These are phyloP conservation scores for Melanotaenia parkinsoni DNA, from an alignment of 2,797 vertebrate genomes.

Conservation along the genomic window DNA sequence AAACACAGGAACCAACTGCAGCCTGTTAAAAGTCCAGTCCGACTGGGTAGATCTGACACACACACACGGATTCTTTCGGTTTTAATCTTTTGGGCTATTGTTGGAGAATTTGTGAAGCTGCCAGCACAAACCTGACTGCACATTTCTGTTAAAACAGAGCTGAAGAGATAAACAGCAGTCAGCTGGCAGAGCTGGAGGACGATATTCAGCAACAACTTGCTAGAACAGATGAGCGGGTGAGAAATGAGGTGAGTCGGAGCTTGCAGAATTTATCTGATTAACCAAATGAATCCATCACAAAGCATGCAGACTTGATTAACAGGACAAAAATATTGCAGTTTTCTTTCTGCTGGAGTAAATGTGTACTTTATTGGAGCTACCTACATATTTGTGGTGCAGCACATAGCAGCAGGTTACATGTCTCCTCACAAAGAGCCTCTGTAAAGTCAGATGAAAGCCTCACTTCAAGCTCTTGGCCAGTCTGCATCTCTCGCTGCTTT, in stretches of 20 bases:
- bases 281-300: not conserved
- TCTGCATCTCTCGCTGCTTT: slow-evolving; percentile 48
- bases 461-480: slow-evolving; percentile 47
- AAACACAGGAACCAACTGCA: not conserved
- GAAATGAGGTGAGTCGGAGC: slow-evolving; percentile 75
- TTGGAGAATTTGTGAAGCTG: slow-evolving; percentile 13
- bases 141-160: slow-evolving; percentile 68
- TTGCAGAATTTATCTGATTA: slow-evolving; percentile 11
- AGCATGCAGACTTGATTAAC: not conserved
- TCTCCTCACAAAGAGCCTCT: slow-evolving; percentile 74
- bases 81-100: not conserved
- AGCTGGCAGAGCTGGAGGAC: slow-evolving; percentile 83
- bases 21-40: slow-evolving; percentile 14
- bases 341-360: not conserved
- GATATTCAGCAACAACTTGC: slow-evolving; percentile 80
- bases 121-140: not conserved
- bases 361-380: slow-evolving; percentile 35
- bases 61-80: not conserved
- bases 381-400: slow-evolving; percentile 52
- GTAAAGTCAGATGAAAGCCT: slow-evolving; percentile 66
- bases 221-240: slow-evolving; percentile 72
- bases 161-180: slow-evolving; percentile 78
- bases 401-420: slow-evolving; percentile 34
- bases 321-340: not conserved
- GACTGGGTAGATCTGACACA: slow-evolving; percentile 2